Evolutionary conservation across 1,140 invertebrate species (phyloP).

Genomic region (Ridgeia piscesae): DNA sequence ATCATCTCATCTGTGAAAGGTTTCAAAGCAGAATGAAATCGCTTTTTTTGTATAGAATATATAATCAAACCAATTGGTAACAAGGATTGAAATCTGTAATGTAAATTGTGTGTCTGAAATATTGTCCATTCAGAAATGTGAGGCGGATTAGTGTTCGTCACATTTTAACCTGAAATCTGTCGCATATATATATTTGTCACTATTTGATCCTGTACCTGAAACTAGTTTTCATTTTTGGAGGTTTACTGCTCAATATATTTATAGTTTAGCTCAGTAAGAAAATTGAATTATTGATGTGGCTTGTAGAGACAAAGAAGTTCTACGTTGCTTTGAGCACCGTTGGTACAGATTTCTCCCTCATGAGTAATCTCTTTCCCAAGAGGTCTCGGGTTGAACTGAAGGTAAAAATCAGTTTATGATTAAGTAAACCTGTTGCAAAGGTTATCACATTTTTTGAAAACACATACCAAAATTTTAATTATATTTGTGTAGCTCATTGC

Average conservation of each 20-base stretch:
- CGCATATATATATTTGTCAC: not conserved
- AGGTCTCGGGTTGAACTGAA: conserved; percentile 79
- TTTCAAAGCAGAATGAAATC: too few species aligned
- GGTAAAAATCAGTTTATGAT: conserved; percentile 36
- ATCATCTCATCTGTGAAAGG: not conserved
- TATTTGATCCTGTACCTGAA: not conserved
- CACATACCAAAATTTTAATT: too few species aligned
- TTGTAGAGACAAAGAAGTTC: conserved; percentile 77
- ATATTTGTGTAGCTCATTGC: too few species aligned
- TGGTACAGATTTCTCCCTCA: conserved; percentile 86
- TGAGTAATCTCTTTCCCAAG: conserved; percentile 79
- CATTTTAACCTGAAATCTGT: too few species aligned
- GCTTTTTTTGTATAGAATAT: too few species aligned
- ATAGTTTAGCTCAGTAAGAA: not conserved
- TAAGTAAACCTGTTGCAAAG: not conserved
- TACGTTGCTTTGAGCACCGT: conserved; percentile 83
- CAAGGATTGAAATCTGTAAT: too few species aligned
- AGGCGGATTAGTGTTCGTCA: too few species aligned
- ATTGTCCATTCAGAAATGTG: too few species aligned
- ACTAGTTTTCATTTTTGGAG: not conserved
- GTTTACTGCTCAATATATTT: not conserved
- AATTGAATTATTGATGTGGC: conserved; percentile 27
- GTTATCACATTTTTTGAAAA: too few species aligned
- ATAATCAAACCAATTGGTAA: too few species aligned
- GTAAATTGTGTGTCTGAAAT: too few species aligned